Evolutionary conservation across 64 coral and sea anemone species (phyloP), one percentile per base, ranked within the genome.

Genomic region (Montipora efflorescens): DNA sequence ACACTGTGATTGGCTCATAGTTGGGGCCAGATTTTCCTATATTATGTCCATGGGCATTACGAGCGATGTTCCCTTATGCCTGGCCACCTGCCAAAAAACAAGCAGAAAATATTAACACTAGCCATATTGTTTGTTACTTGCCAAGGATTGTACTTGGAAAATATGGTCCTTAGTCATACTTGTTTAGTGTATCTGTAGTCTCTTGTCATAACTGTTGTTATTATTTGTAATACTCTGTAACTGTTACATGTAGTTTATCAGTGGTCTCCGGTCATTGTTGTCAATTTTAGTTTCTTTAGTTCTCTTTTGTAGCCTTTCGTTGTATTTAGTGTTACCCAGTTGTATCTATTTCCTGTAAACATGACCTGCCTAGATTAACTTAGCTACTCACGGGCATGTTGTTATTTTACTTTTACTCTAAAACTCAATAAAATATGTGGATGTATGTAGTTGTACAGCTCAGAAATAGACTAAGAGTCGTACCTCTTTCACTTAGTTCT

Each of bases 201-300:
- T 69, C 67, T 69, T 69, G 67, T 16, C 67, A 69, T 69, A 69
- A 69, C 67, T 69, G 67, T 69, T 69, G 67, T 69, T n/a, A n/a
- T n/a, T n/a, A n/a, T 23, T 23, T 23, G 22, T 23, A 23, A 23
- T 23, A 23, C 22, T 23, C 22, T 23, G 22, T 23, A 23, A 23
- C 22, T 23, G 22, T 23, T 23, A n/a, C n/a, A n/a, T n/a, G n/a
- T n/a, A 23, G 22, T 23, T 23, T 23, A 23, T 23, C 67, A 69
- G 67, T 69, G 19, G 67, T 69, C 67, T 69, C 10, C 21, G 4
- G 67, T 21, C 12, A 69, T 69, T 69, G 67, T 69, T 69, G 67
- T 69, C 67, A 69, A 0, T 69, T 15, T 18, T 69, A 69, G 67
- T 69, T 21, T 21, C 67, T 69, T 69, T 18, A 69, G 13, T 18